Conservation (phyloP, 2,888 invertebrate genomes). For the Tetragonula carbonaria region DNA sequence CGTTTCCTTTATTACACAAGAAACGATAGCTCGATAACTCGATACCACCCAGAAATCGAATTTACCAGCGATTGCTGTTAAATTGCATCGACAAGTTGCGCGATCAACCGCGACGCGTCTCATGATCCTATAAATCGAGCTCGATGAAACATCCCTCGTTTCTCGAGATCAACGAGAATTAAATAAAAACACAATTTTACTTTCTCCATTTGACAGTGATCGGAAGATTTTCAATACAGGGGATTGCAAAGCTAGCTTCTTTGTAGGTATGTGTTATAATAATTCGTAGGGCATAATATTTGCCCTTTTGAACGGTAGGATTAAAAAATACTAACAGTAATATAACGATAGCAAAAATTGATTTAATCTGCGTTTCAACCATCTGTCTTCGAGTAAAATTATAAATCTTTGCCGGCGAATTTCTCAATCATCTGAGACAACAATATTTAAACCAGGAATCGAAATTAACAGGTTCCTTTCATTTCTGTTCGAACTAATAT, state of each 20-base stretch:
- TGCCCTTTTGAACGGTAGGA: too few relatives aligned
- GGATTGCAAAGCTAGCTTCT: background rate
- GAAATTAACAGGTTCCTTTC: too few relatives aligned
- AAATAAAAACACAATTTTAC: background rate
- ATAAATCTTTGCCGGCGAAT: background rate
- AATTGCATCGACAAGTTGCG: constrained; percentile 23
- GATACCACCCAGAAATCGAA: constrained; percentile 43
- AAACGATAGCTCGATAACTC: background rate
- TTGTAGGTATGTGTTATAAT: too few relatives aligned
- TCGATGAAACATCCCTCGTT: background rate
- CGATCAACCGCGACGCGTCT: background rate
- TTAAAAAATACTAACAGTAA: background rate
- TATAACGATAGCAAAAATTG: background rate
- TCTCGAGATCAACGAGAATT: background rate
- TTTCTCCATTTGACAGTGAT: background rate
- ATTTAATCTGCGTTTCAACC: background rate
- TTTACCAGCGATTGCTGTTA: constrained; percentile 24
- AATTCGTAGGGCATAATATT: too few relatives aligned
- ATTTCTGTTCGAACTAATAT: too few relatives aligned
- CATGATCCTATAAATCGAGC: background rate
- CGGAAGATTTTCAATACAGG: background rate
- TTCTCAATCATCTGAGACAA: background rate
- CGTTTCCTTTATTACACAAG: background rate
- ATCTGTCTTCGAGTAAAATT: background rate
- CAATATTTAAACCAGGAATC: background rate